Conservation (phyloP, 2,888 invertebrate species). For the Aporophyla lueneburgensis region DNA sequence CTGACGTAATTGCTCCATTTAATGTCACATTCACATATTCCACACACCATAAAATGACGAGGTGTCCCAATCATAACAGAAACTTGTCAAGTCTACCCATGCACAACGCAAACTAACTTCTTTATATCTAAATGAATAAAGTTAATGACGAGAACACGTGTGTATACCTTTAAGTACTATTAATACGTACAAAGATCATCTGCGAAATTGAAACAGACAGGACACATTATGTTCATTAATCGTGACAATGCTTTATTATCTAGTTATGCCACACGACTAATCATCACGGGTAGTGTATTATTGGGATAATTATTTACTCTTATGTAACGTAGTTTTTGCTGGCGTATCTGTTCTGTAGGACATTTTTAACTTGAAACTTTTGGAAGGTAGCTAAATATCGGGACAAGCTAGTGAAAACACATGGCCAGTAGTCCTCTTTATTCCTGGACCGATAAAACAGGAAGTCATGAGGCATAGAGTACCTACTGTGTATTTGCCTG, state of each 20-base stretch:
- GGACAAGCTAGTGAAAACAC: too few species aligned
- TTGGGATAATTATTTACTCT: conserved; percentile 19
- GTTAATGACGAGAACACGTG: conserved; percentile 19
- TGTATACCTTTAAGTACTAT: neutral
- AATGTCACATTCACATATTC: conserved; percentile 8
- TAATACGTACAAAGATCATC: neutral
- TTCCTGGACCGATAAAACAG: too few species aligned
- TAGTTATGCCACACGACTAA: conserved; percentile 32
- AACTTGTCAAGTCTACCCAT: conserved; percentile 36
- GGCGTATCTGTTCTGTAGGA: neutral
- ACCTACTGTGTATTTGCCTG: too few species aligned
- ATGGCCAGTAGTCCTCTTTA: too few species aligned
- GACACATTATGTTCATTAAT: conserved; percentile 33
- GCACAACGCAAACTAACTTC: conserved; percentile 27
- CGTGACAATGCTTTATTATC: conserved; percentile 39
- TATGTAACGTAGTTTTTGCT: neutral
- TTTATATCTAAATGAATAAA: conserved; percentile 40
- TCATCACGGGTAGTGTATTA: conserved; percentile 31
- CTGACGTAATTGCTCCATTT: neutral
- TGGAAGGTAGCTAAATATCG: too few species aligned
- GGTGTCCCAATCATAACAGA: neutral
- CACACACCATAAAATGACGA: neutral
- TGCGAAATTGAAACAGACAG: conserved; percentile 30
- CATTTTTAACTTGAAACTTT: too few species aligned
- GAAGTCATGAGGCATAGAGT: too few species aligned